Conservation (phyloP, 1,140 invertebrate species). For the Tachypleus tridentatus region DNA sequence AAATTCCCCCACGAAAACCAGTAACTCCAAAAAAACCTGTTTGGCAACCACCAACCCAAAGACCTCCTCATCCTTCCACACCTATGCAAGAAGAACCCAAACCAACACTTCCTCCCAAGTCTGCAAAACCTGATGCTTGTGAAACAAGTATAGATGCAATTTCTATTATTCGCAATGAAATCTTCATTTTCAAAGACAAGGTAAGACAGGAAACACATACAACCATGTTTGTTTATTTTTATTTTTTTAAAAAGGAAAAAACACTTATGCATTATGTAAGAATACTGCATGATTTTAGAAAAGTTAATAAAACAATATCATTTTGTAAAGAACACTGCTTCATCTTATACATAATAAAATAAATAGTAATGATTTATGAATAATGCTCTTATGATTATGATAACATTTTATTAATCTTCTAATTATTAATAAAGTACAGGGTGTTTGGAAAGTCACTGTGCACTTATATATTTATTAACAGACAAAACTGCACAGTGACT, state of each 20-base stretch:
- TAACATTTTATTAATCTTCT: too few relatives aligned
- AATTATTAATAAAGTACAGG: too few relatives aligned
- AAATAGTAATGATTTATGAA: too few relatives aligned
- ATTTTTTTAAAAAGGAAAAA: slow-evolving; percentile 1
- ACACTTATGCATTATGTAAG: neutral
- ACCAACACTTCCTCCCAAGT: neutral
- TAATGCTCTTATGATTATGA: too few relatives aligned
- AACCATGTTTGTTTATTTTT: slow-evolving; percentile 8
- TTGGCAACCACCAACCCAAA: neutral
- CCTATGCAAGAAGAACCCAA: neutral
- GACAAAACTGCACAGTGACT: too few relatives aligned
- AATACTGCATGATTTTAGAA: neutral
- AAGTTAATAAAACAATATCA: too few relatives aligned
- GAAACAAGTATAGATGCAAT: slow-evolving; percentile 37
- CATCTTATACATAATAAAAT: too few relatives aligned
- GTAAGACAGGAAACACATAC: slow-evolving; percentile 25
- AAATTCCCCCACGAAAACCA: neutral
- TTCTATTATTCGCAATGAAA: slow-evolving; percentile 38
- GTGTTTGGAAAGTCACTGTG: too few relatives aligned
- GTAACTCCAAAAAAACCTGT: neutral
- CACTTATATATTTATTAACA: too few relatives aligned
- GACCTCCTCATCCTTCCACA: neutral
- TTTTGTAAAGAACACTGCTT: too few relatives aligned
- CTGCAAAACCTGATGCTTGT: slow-evolving; percentile 27
- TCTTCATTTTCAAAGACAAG: slow-evolving; percentile 40